phyloP scores from a whole-genome alignment of 23 tunicate genomes.

The Trididemnum nubilum region DNA sequence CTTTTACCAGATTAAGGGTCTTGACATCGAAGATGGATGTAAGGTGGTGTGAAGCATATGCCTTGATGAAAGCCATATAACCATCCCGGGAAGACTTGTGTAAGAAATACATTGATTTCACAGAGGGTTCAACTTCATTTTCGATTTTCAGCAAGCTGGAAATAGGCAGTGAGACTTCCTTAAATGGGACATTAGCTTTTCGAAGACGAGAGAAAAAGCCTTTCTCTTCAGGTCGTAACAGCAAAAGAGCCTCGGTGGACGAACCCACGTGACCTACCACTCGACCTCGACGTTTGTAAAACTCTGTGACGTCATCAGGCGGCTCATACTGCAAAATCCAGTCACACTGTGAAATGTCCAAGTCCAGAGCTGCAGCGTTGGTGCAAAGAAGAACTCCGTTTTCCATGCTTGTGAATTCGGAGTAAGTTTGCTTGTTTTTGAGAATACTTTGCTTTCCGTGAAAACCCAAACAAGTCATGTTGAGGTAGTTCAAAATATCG shows the following conservation, averaged over 20 bases:
- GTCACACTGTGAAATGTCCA: conserved; percentile 26
- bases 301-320: conserved; percentile 43
- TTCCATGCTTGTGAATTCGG: conserved; percentile 27
- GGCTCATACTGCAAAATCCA: conserved; percentile 64
- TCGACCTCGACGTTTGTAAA: conserved; percentile 22
- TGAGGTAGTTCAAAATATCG: conserved; percentile 34
- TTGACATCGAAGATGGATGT: conserved; percentile 35
- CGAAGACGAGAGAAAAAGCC: conserved; percentile 34
- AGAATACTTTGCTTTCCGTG: conserved; percentile 39
- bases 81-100: conserved; percentile 40
- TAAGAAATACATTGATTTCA: conserved; percentile 30
- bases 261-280: conserved; percentile 7
- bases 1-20: conserved; percentile 39
- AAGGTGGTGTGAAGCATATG: conserved; percentile 50
- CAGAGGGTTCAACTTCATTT: conserved; percentile 28
- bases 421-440: conserved; percentile 14
- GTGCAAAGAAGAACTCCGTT: conserved; percentile 44
- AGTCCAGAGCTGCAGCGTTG: conserved; percentile 41
- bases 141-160: conserved; percentile 18
- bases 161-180: neutral
- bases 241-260: conserved; percentile 23
- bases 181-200: conserved; percentile 27
- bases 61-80: conserved; percentile 38
- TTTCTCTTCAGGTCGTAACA: conserved; percentile 42
- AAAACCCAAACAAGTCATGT: conserved; percentile 37